phyloP scores from a whole-genome alignment of 2,888 invertebrate species.

The Ochropacha duplaris region DNA sequence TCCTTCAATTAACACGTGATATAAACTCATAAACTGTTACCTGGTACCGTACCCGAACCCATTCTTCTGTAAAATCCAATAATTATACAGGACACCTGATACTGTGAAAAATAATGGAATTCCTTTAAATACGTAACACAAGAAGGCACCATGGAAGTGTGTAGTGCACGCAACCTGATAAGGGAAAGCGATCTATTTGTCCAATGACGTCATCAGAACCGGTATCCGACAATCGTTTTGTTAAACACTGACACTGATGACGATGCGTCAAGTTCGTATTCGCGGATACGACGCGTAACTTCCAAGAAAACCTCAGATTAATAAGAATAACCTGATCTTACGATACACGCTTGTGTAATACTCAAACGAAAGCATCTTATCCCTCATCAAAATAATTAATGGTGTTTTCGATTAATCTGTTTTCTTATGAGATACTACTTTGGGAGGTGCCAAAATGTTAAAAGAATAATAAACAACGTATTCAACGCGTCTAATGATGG shows the following conservation, averaged over 20 bases:
- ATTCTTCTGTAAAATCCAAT: conserved; percentile 8
- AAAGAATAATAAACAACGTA: neutral
- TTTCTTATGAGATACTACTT: neutral
- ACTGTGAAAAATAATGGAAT: conserved; percentile 14
- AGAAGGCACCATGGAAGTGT: conserved; percentile 7
- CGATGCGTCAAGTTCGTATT: conserved; percentile 37
- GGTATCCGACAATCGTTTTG: conserved; percentile 29
- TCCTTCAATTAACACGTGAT: neutral
- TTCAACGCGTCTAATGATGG: no score
- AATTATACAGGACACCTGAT: conserved; percentile 11
- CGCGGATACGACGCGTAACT: conserved; percentile 31
- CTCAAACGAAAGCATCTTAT: neutral
- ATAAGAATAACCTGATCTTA: conserved; percentile 8
- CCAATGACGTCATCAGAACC: conserved; percentile 33
- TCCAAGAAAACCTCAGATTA: conserved; percentile 26
- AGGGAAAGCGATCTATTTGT: neutral
- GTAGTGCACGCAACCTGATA: neutral
- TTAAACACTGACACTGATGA: conserved; percentile 22
- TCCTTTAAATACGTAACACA: conserved; percentile 10
- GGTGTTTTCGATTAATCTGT: neutral
- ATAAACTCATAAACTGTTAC: neutral
- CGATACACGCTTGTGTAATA: neutral
- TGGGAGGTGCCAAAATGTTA: neutral
- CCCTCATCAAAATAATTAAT: neutral
- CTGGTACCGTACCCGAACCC: neutral